phyloP scores from a whole-genome alignment of 2,797 vertebrate species.

The Orestias chungarensis region DNA sequence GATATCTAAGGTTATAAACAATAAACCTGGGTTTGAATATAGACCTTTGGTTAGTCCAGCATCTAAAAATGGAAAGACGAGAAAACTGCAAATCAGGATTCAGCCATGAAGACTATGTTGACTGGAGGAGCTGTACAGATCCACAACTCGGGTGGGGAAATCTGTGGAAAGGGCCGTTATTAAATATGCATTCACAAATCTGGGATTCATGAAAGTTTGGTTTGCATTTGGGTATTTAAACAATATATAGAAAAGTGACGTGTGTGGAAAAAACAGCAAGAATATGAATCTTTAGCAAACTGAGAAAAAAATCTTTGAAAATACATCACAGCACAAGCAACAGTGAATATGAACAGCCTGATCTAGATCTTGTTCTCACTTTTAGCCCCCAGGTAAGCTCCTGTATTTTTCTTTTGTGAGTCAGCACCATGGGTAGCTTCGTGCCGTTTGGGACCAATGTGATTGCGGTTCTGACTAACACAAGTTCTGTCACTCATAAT shows the following conservation, averaged over 20 bases:
- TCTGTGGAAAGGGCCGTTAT: neutral
- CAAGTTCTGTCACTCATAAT: slow-evolving; percentile 25
- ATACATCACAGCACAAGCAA: neutral
- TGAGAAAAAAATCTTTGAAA: neutral
- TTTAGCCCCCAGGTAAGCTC: neutral
- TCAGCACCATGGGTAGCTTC: slow-evolving; percentile 6
- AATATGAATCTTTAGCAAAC: neutral
- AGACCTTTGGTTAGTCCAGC: no score
- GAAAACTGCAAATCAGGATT: no score
- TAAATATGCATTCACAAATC: neutral
- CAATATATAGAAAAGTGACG: no score
- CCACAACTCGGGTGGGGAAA: no score
- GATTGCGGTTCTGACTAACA: slow-evolving; percentile 32
- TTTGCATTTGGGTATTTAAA: no score
- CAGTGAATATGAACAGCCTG: neutral
- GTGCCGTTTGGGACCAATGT: slow-evolving; percentile 24
- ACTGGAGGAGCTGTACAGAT: neutral
- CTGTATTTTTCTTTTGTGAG: neutral
- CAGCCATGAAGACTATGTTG: neutral
- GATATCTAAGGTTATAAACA: neutral
- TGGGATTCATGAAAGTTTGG: neutral
- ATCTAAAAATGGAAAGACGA: no score
- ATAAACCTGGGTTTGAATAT: neutral
- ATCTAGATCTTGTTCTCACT: neutral
- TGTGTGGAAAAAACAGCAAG: neutral